Percentiles rank a stretch among this genome's conserved stretches.
These are phyloP conservation scores for Anarrhichthys ocellatus DNA, from an alignment of 2,113 vertebrate species.

Conservation along the genomic window DNA sequence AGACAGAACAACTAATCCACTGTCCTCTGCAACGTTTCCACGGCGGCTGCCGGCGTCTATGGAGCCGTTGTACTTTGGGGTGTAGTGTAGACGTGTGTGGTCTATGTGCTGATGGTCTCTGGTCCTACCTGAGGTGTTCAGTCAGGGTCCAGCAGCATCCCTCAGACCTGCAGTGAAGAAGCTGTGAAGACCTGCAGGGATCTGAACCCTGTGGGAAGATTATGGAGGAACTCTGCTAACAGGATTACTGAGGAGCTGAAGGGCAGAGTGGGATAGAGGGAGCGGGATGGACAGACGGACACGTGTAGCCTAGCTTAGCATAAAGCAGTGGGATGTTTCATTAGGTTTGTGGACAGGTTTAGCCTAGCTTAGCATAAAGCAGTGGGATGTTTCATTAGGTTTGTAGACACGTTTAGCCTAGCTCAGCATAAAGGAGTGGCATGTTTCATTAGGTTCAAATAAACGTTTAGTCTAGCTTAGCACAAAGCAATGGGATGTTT, in stretches of 20 bases:
- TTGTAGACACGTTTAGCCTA: too few species aligned
- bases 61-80: background rate
- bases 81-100: background rate
- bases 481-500: too few species aligned
- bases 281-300: too few species aligned
- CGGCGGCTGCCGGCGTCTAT: background rate
- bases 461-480: too few species aligned
- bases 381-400: too few species aligned
- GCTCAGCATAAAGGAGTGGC: too few species aligned
- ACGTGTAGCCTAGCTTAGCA: too few species aligned
- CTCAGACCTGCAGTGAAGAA: constrained; percentile 46
- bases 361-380: too few species aligned
- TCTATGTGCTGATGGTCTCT: background rate
- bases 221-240: constrained; percentile 75
- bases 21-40: too few species aligned
- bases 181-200: constrained; percentile 41
- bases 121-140: constrained; percentile 79
- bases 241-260: constrained; percentile 75
- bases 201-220: constrained; percentile 68
- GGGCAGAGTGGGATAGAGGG: constrained; percentile 28
- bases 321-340: too few species aligned
- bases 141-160: constrained; percentile 67
- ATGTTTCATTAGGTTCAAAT: too few species aligned
- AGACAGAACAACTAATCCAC: background rate
- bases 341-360: too few species aligned